A percentile compares a stretch with the other conserved stretches of the same genome.
Evolutionary conservation across 2,888 invertebrate genomes (phyloP).

Genomic region (Trissoscelio sp.): DNA sequence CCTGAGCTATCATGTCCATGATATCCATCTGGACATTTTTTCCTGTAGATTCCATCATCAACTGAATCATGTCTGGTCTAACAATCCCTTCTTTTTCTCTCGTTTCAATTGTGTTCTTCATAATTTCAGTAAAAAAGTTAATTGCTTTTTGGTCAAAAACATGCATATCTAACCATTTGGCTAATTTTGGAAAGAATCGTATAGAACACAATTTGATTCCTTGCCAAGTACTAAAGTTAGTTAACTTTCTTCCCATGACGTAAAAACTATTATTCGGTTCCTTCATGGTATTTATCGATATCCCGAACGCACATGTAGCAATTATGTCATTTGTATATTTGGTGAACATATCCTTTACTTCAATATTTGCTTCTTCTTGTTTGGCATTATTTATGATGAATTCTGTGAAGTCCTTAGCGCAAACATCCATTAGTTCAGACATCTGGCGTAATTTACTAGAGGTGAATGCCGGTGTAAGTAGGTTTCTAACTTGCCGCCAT

Average conservation of each 20-base stretch:
- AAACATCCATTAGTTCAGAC: conserved; percentile 83
- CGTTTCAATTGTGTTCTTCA: not conserved
- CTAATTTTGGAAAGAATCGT: conserved; percentile 39
- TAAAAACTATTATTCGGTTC: conserved; percentile 77
- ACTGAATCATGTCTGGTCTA: too few species aligned
- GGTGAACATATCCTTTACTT: conserved; percentile 80
- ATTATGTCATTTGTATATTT: conserved; percentile 78
- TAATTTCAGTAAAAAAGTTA: not conserved
- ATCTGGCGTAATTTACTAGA: conserved; percentile 85
- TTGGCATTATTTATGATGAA: conserved; percentile 69
- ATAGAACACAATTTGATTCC: conserved; percentile 67
- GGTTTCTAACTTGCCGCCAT: conserved; percentile 84
- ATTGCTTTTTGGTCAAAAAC: conserved; percentile 25
- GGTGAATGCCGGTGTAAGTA: conserved; percentile 85
- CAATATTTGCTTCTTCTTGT: conserved; percentile 58
- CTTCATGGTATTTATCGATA: conserved; percentile 75
- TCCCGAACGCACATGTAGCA: conserved; percentile 76
- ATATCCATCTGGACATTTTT: conserved; percentile 25
- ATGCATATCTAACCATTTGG: conserved; percentile 13
- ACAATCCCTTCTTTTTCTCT: too few species aligned
- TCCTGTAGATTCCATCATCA: too few species aligned
- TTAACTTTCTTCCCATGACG: conserved; percentile 70
- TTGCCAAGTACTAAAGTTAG: conserved; percentile 45
- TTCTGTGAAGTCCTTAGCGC: conserved; percentile 76
- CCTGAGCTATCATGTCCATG: conserved; percentile 37